phyloP scores from a whole-genome alignment of 2,888 invertebrate species.

The Plusia festucae region DNA sequence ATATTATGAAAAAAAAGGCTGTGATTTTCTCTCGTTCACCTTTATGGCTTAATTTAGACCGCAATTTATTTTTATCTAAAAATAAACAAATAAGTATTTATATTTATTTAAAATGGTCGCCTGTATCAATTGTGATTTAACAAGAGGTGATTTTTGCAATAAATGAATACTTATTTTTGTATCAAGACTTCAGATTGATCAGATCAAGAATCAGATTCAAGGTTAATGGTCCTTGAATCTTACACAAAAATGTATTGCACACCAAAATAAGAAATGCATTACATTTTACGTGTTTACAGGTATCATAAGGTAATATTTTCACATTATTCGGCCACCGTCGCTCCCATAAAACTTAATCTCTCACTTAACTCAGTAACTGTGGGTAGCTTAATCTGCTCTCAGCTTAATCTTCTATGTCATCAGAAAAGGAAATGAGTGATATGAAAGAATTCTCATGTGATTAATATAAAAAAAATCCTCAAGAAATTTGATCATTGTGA shows the following conservation, averaged over 20 bases:
- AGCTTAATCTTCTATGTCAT: conserved; percentile 54
- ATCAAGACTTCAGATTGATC: too few relatives aligned
- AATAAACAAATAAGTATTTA: background rate
- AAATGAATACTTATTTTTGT: too few relatives aligned
- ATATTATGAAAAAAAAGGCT: conserved; percentile 22
- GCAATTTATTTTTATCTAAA: background rate
- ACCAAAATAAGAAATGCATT: background rate
- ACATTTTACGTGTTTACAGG: background rate
- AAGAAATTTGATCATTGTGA: too few relatives aligned
- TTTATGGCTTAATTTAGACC: background rate
- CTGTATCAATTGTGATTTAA: too few relatives aligned
- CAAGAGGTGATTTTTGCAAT: too few relatives aligned
- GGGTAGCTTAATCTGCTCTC: conserved; percentile 41
- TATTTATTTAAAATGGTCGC: too few relatives aligned
- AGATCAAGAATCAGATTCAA: too few relatives aligned
- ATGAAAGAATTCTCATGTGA: too few relatives aligned
- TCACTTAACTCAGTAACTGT: conserved; percentile 46
- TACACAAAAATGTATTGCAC: background rate
- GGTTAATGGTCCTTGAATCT: background rate
- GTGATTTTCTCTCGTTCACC: background rate
- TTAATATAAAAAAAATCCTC: too few relatives aligned
- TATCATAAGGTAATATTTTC: conserved; percentile 36
- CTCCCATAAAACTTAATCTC: conserved; percentile 57
- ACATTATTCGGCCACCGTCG: conserved; percentile 44
- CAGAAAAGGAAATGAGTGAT: conserved; percentile 33